Evolutionary conservation across 2,888 invertebrate genomes (phyloP).

Genomic region (Tillus elongatus): DNA sequence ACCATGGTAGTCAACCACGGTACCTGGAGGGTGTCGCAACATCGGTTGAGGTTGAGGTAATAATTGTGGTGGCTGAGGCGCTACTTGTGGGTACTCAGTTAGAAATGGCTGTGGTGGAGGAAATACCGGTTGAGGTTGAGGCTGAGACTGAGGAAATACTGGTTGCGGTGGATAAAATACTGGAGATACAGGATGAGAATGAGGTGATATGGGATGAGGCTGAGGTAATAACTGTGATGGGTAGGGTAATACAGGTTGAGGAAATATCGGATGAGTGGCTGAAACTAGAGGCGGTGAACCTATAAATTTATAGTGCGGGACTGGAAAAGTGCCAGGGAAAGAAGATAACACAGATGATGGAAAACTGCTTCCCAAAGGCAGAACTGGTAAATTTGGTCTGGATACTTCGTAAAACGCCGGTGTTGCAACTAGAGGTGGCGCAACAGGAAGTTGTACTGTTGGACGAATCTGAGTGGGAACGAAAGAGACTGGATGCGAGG

Average conservation of each 20-base stretch:
- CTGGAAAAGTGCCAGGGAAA: not conserved
- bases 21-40: constrained; percentile 9
- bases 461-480: too few relatives aligned
- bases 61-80: constrained; percentile 7
- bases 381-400: constrained; percentile 31
- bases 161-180: too few relatives aligned
- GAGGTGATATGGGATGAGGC: not conserved
- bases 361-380: constrained; percentile 30
- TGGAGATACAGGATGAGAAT: constrained; percentile 13
- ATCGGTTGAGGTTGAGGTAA: constrained; percentile 9
- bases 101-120: constrained; percentile 6
- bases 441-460: constrained; percentile 6
- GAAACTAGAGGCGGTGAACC: not conserved
- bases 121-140: constrained; percentile 6
- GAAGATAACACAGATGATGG: constrained; percentile 24
- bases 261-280: too few relatives aligned
- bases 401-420: constrained; percentile 27
- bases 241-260: constrained; percentile 9
- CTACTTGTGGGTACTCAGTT: not conserved
- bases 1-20: constrained; percentile 15
- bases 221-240: constrained; percentile 10
- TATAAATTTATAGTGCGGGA: too few relatives aligned
- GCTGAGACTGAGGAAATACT: too few relatives aligned
- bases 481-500: constrained; percentile 8
- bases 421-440: not conserved